These are phyloP conservation scores for Lutraria rhynchaena DNA, from an alignment of 1,140 invertebrate genomes.

Conservation along the genomic window DNA sequence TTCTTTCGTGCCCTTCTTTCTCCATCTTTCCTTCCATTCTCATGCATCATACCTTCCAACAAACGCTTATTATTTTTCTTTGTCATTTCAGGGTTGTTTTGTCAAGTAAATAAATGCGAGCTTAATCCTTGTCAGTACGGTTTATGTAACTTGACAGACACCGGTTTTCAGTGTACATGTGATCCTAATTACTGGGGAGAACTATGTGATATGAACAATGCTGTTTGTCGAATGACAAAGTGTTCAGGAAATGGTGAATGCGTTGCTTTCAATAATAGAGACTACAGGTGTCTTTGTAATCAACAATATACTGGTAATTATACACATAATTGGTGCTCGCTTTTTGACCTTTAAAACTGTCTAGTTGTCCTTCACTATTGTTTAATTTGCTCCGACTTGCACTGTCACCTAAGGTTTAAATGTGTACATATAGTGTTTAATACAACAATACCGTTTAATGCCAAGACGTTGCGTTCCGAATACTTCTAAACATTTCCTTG, in stretches of 20 bases:
- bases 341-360: too few species aligned
- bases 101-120: constrained; percentile 38
- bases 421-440: too few species aligned
- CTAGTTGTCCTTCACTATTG: too few species aligned
- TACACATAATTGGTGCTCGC: too few species aligned
- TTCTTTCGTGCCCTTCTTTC: too few species aligned
- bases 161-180: constrained; percentile 35
- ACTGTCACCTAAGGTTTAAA: too few species aligned
- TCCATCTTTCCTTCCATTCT: too few species aligned
- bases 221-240: neutral
- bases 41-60: too few species aligned
- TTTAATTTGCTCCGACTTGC: too few species aligned
- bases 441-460: too few species aligned
- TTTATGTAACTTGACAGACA: neutral
- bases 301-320: constrained; percentile 4
- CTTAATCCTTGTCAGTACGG: constrained; percentile 33
- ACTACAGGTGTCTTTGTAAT: constrained; percentile 10
- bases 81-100: constrained; percentile 47
- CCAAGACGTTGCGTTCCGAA: too few species aligned
- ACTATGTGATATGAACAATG: constrained; percentile 17
- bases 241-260: constrained; percentile 45
- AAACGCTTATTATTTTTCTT: neutral
- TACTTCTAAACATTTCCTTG: too few species aligned
- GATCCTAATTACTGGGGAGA: constrained; percentile 27
- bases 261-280: neutral